These are phyloP conservation scores for Euproctis similis DNA, from an alignment of 2,888 invertebrate species.

Conservation along the genomic window DNA sequence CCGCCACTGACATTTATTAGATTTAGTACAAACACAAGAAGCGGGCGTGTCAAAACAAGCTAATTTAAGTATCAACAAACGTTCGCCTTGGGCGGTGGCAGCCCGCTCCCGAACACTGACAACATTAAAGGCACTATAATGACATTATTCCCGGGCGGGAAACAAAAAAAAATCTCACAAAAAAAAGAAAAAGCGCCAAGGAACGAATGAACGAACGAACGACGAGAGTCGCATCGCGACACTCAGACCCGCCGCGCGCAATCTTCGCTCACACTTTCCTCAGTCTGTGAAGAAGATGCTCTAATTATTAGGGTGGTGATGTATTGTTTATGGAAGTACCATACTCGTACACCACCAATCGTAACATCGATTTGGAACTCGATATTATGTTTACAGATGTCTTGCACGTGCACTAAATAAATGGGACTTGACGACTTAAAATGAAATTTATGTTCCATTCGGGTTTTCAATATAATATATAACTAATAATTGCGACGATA, in stretches of 20 bases:
- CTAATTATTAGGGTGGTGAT: constrained; percentile 58
- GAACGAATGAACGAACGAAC: constrained; percentile 56
- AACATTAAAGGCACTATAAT: constrained; percentile 76
- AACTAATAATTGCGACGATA: too few relatives aligned
- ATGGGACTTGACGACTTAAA: constrained; percentile 24
- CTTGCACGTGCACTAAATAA: constrained; percentile 27
- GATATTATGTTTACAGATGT: constrained; percentile 24
- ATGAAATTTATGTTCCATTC: constrained; percentile 23
- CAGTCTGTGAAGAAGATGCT: constrained; percentile 44
- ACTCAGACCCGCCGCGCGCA: constrained; percentile 24
- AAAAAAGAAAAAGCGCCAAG: constrained; percentile 69
- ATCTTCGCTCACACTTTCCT: constrained; percentile 14
- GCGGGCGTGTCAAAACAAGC: constrained; percentile 75
- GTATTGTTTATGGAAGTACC: constrained; percentile 39
- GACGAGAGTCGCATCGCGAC: constrained; percentile 40
- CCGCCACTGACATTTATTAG: constrained; percentile 68
- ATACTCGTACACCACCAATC: constrained; percentile 14
- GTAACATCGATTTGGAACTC: constrained; percentile 20
- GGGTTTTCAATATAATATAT: constrained; percentile 14
- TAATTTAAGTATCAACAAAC: constrained; percentile 77
- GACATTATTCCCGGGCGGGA: constrained; percentile 72
- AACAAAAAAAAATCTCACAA: constrained; percentile 67
- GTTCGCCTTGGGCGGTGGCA: constrained; percentile 70
- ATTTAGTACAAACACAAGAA: constrained; percentile 73
- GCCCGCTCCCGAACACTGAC: constrained; percentile 63